phyloP scores from a whole-genome alignment of 1,140 invertebrate species.

The Agraylea sexmaculata region DNA sequence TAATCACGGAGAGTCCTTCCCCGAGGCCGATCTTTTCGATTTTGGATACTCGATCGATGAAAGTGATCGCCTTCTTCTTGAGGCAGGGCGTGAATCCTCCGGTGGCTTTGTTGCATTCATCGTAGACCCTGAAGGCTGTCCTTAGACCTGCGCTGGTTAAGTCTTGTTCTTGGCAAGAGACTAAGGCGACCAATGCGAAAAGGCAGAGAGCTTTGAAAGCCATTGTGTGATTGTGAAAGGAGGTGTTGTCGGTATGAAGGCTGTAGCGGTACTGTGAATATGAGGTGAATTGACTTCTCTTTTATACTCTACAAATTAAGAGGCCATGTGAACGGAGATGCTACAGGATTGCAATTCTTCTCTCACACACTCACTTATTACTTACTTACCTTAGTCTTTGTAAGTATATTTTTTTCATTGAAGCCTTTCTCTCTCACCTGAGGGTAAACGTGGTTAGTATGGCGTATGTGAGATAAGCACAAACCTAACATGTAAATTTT shows the following conservation, averaged over 20 bases:
- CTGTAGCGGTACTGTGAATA: neutral
- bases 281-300: neutral
- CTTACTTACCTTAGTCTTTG: neutral
- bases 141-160: constrained; percentile 38
- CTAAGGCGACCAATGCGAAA: constrained; percentile 23
- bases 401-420: too few species aligned
- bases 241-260: neutral
- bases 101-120: constrained; percentile 47
- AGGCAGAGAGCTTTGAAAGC: constrained; percentile 24
- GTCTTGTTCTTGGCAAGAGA: constrained; percentile 20
- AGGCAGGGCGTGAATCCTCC: constrained; percentile 54
- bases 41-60: constrained; percentile 56
- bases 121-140: constrained; percentile 45
- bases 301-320: neutral
- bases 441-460: too few species aligned
- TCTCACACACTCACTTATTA: neutral
- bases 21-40: constrained; percentile 54
- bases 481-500: too few species aligned
- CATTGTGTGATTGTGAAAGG: constrained; percentile 21
- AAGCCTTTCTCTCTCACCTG: too few species aligned
- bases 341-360: neutral
- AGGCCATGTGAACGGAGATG: neutral
- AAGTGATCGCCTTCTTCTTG: constrained; percentile 68
- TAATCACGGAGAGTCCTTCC: constrained; percentile 52
- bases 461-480: too few species aligned